Conservation (phyloP, 2,888 invertebrate species). For the Vannuccia rotundouncinata region DNA sequence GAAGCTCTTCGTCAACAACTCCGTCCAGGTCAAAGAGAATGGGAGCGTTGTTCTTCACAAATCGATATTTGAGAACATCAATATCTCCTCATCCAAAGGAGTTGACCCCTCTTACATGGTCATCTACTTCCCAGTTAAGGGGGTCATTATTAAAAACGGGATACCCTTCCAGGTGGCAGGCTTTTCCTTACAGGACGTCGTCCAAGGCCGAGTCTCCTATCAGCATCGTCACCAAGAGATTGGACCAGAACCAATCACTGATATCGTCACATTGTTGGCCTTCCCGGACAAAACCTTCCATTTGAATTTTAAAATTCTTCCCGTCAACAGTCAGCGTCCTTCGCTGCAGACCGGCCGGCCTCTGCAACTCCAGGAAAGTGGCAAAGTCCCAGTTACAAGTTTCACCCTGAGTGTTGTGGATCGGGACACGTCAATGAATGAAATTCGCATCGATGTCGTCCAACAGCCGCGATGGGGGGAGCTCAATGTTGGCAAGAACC, state of each 20-base stretch:
- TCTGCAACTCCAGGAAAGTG: constrained; percentile 24
- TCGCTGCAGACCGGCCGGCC: neutral
- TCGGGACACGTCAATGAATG: neutral
- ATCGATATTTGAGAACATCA: neutral
- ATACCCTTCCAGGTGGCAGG: neutral
- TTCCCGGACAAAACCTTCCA: neutral
- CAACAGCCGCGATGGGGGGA: constrained; percentile 27
- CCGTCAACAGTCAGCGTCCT: constrained; percentile 33
- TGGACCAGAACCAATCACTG: constrained; percentile 23
- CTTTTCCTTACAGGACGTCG: constrained; percentile 2
- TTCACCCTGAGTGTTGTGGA: constrained; percentile 1
- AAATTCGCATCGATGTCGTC: constrained; percentile 24
- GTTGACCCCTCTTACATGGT: constrained; percentile 9
- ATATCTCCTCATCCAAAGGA: neutral
- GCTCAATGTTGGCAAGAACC: neutral
- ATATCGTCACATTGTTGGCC: constrained; percentile 3
- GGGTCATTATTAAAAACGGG: neutral
- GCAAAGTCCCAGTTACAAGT: neutral
- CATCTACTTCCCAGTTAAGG: neutral
- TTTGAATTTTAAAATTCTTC: constrained; percentile 32
- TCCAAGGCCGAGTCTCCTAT: constrained; percentile 7
- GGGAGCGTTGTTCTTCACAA: neutral
- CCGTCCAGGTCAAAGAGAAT: constrained; percentile 31
- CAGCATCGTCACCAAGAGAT: constrained; percentile 6
- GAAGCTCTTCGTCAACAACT: constrained; percentile 32